Conservation (phyloP, 2,113 vertebrate species). For the Istiophorus platypterus region DNA sequence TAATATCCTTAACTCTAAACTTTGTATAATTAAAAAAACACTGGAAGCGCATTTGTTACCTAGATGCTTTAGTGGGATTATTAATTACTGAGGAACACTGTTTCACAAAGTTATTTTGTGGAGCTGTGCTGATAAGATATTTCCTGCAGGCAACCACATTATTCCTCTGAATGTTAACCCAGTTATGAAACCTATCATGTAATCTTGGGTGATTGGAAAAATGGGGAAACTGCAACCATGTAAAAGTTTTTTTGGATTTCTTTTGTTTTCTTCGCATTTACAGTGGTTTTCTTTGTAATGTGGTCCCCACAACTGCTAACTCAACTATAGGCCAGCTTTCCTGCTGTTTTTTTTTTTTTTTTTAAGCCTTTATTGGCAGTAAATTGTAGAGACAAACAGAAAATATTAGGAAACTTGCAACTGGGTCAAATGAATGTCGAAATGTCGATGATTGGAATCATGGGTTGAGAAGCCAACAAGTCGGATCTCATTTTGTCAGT, state of each 20-base stretch:
- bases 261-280: too few species aligned
- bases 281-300: background rate
- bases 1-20: background rate
- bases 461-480: background rate
- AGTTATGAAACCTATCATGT: constrained; percentile 1
- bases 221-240: background rate
- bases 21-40: background rate
- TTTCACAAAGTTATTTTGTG: background rate
- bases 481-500: background rate
- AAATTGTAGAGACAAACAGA: background rate
- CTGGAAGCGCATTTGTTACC: background rate
- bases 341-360: too few species aligned
- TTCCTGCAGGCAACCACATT: background rate
- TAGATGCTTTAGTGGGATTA: background rate
- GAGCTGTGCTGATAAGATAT: background rate
- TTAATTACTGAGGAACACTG: background rate
- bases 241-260: background rate
- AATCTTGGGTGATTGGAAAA: background rate
- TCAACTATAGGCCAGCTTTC: background rate
- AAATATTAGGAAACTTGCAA: background rate
- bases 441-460: background rate
- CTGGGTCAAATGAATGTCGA: background rate
- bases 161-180: constrained; percentile 9
- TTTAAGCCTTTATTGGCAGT: background rate
- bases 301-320: background rate